Evolutionary conservation across 2,888 invertebrate genomes (phyloP).

Genomic region (Parelbella ahira): DNA sequence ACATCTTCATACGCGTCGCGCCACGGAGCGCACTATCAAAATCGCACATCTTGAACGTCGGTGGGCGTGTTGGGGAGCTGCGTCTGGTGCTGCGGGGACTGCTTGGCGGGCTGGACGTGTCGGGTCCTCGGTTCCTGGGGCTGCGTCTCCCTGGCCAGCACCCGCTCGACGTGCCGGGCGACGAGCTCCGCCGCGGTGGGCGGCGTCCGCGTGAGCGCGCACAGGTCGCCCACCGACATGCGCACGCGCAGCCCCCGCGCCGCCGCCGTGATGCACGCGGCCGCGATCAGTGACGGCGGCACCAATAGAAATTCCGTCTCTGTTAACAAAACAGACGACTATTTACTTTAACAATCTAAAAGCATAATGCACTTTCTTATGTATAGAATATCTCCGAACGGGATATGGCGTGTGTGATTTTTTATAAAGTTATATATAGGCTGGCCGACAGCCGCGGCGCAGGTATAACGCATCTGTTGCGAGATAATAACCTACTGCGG

Average conservation of each 20-base stretch:
- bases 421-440: conserved; percentile 8
- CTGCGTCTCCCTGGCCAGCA: conserved; percentile 79
- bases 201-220: conserved; percentile 70
- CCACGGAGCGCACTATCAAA: conserved; percentile 47
- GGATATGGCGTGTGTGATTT: conserved; percentile 13
- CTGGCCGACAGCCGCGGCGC: conserved; percentile 40
- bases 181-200: conserved; percentile 76
- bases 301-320: conserved; percentile 87
- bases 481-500: conserved; percentile 59
- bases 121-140: conserved; percentile 64
- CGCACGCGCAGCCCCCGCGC: conserved; percentile 80
- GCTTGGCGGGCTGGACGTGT: conserved; percentile 52
- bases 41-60: conserved; percentile 83
- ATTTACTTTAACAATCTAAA: no score
- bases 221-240: conserved; percentile 66
- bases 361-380: no score
- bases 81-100: conserved; percentile 54
- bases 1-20: neutral
- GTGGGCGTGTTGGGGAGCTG: conserved; percentile 82
- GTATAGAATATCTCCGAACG: no score
- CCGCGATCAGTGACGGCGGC: conserved; percentile 85
- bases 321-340: conserved; percentile 54
- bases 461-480: conserved; percentile 74
- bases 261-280: conserved; percentile 85
- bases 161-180: conserved; percentile 80